Evolutionary conservation across 2,888 invertebrate genomes (phyloP), one percentile per base, ranked within the genome.

Genomic region (Crematogaster levior): DNA sequence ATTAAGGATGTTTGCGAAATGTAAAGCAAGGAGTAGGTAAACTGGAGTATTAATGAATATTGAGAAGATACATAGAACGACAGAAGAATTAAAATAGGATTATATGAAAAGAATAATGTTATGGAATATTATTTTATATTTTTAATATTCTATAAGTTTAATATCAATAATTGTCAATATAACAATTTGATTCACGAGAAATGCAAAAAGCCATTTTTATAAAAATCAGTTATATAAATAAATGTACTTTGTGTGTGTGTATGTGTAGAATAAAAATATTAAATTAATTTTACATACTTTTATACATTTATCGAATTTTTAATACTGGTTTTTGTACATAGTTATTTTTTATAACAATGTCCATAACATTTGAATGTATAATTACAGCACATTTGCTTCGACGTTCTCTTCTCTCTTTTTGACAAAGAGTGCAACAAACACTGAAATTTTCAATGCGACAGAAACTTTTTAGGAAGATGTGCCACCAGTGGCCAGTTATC

Each of bases 391-490:
- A n/a, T n/a, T n/a, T n/a, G n/a, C n/a, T 40, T 65, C 51, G 9
- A 3, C 65, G 27, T 34, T 27, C 37, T 10, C 30, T 56, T 18
- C n/a, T 30, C 18, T 21, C 18, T 40, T 21, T 60, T 68, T 61
- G 27, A 48, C 48, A 10, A 40, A 56, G 37, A 43, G 75, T 61
- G 43, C 73, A 43, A 65, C 56, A 46, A 53, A 43, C 80, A 43
- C n/a, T 84, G 65, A 81, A 75, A 85, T 85, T 84, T 81, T 79
- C 72, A 34, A 6, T 12, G 34, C 27, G 60, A 37, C 51, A 40
- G 48, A 80, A 88, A 85, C 81, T 86, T 86, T 63, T 65, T 74
- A 65, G 51, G 63, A 85, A 75, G 86, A 85, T 85, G 65, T 85
- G 79, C 72, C 79, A 48, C 79, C 58, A 68, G 81, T 75, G 74